Conservation (phyloP, 2,113 vertebrate genomes). For the Crotophaga sulcirostris region DNA sequence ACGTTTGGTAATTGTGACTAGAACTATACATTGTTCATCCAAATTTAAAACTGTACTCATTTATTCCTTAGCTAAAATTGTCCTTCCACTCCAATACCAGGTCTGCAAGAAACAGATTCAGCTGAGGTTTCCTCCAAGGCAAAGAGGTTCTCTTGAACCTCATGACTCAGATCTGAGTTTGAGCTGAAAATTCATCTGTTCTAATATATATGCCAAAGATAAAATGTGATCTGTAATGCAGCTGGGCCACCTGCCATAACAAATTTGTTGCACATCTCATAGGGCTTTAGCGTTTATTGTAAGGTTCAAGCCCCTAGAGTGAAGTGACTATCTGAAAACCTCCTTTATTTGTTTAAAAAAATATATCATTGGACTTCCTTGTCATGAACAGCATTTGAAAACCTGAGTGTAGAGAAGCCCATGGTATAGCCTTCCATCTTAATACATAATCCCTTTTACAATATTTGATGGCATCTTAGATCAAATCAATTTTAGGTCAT, state of each 20-base stretch:
- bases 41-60: not conserved
- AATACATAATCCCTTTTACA: not conserved
- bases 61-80: not conserved
- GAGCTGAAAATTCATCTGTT: not conserved
- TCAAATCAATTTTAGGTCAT: not conserved
- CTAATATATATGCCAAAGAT: not conserved
- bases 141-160: not conserved
- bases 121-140: not conserved
- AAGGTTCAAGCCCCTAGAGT: not conserved
- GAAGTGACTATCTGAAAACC: not conserved
- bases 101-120: not conserved
- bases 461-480: not conserved
- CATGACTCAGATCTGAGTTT: not conserved
- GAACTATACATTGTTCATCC: not conserved
- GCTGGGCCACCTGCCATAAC: not conserved
- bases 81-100: not conserved
- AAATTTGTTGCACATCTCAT: not conserved
- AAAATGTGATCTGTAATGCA: not conserved
- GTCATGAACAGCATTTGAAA: not conserved
- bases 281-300: not conserved
- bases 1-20: conserved; percentile 21
- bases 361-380: not conserved
- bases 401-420: not conserved
- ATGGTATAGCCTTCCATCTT: not conserved
- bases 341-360: not conserved